phyloP scores from a whole-genome alignment of 2,888 invertebrate species.

The Lapara coniferarum region DNA sequence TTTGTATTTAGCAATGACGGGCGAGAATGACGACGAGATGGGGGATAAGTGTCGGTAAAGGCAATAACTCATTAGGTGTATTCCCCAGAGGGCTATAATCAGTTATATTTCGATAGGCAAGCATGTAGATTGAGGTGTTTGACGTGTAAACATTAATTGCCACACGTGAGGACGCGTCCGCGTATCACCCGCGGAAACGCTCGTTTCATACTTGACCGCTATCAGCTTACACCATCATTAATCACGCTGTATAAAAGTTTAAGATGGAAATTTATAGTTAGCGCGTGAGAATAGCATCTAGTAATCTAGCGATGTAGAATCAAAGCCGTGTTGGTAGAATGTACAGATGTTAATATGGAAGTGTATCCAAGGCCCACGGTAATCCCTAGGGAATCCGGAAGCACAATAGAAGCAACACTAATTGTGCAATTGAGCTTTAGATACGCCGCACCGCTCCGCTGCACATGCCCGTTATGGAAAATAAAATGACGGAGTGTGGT shows the following conservation, averaged over 20 bases:
- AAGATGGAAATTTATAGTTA: conserved; percentile 41
- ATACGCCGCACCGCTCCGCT: conserved; percentile 50
- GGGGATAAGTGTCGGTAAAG: background rate
- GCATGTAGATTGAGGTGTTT: background rate
- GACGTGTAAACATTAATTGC: conserved; percentile 40
- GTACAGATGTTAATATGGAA: conserved; percentile 40
- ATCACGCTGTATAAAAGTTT: conserved; percentile 43
- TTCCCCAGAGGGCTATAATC: conserved; percentile 67
- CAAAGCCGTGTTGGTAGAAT: conserved; percentile 27
- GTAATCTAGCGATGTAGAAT: conserved; percentile 32
- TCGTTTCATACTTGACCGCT: conserved; percentile 40
- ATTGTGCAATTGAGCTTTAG: conserved; percentile 76
- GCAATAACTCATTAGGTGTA: conserved; percentile 25
- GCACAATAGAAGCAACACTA: conserved; percentile 61
- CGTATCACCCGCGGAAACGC: conserved; percentile 51
- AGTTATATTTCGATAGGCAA: background rate
- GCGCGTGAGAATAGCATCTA: conserved; percentile 35
- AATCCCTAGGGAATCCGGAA: conserved; percentile 78
- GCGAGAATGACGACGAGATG: background rate
- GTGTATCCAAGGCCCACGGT: conserved; percentile 44
- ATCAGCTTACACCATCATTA: conserved; percentile 43
- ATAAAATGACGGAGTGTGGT: conserved; percentile 26
- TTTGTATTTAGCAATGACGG: background rate
- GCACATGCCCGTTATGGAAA: conserved; percentile 30
- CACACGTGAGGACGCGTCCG: conserved; percentile 41